Percentiles rank a stretch among this genome's conserved stretches.
These are phyloP conservation scores for Thamnophis sirtalis DNA, from an alignment of 2,113 vertebrate species.

Conservation along the genomic window DNA sequence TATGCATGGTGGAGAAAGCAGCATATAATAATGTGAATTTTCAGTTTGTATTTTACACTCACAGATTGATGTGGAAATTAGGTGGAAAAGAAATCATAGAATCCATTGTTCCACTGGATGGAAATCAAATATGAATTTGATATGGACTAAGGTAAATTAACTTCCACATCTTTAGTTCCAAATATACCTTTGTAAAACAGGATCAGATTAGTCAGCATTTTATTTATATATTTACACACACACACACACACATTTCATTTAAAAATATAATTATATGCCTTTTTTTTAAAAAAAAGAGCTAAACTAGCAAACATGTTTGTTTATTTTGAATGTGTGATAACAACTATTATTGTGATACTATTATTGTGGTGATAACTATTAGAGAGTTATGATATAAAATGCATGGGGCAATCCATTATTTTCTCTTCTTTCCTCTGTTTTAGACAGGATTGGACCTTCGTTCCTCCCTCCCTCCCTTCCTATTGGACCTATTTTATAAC, in stretches of 20 bases:
- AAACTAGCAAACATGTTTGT: not conserved
- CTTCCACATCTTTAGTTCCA: not conserved
- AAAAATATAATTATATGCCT: not conserved
- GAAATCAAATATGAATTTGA: not conserved
- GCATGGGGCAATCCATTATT: not conserved
- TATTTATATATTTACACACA: not conserved
- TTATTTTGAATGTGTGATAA: not conserved
- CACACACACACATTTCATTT: not conserved
- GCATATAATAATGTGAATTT: not conserved
- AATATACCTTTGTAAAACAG: not conserved
- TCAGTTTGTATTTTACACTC: not conserved
- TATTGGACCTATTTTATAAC: not conserved
- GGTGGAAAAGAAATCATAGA: not conserved
- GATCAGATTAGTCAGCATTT: not conserved
- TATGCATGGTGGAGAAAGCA: not conserved
- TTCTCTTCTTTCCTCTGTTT: not conserved
- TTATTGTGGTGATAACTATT: too few species aligned
- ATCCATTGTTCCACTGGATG: not conserved
- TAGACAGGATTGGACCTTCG: not conserved
- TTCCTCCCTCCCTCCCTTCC: not conserved
- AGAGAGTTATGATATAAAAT: not conserved
- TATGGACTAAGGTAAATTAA: not conserved
- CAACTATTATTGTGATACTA: too few species aligned
- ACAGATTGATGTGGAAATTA: not conserved
- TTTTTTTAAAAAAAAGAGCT: not conserved